A percentile compares a stretch with the other conserved stretches of the same genome.
phyloP scores from a whole-genome alignment of 2,113 vertebrate species.

The Microtus oregoni region DNA sequence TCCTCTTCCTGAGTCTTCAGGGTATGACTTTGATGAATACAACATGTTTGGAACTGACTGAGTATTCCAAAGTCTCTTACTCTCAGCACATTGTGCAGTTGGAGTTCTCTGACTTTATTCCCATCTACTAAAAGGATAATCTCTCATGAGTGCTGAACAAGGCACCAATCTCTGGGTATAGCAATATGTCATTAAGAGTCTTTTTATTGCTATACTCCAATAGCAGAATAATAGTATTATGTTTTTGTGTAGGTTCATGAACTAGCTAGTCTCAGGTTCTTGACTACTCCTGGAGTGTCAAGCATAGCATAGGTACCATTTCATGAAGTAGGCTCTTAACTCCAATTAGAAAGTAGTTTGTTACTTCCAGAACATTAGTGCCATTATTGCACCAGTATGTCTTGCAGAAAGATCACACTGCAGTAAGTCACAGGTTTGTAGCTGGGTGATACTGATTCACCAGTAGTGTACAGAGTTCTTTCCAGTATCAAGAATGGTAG shows the following conservation, averaged over 20 bases:
- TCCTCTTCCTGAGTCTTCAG: background rate
- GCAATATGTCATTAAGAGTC: background rate
- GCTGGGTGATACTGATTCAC: too few species aligned
- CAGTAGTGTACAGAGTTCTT: background rate
- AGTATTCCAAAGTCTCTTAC: background rate
- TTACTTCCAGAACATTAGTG: background rate
- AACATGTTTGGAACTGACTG: background rate
- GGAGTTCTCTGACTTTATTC: background rate
- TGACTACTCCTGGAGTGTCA: background rate
- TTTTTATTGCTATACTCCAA: background rate
- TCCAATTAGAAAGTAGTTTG: background rate
- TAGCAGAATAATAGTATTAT: background rate
- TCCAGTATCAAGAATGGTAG: background rate
- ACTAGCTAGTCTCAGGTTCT: background rate
- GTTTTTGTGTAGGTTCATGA: background rate
- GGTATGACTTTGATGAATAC: background rate
- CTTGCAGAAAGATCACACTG: background rate
- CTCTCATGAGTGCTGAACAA: background rate
- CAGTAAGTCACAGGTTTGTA: background rate
- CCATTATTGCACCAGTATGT: background rate
- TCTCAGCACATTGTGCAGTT: background rate
- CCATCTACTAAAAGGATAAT: background rate
- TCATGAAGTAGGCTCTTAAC: background rate
- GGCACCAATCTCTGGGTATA: background rate
- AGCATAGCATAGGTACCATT: background rate